A percentile compares a stretch with the other conserved stretches of the same genome.
Evolutionary conservation across 2,113 vertebrate species (phyloP).

Genomic region (Acinonyx jubatus): DNA sequence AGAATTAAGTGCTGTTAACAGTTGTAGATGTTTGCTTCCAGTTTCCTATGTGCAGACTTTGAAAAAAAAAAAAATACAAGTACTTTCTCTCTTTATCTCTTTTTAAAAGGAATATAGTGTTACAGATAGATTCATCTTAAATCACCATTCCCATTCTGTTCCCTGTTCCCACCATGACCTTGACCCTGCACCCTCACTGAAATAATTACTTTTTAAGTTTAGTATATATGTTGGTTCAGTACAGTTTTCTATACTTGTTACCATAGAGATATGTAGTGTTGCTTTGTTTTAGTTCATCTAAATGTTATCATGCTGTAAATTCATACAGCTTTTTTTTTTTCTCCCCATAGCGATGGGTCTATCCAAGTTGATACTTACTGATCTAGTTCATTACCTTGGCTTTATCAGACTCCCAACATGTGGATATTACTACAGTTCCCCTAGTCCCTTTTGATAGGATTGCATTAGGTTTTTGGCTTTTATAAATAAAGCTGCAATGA

Average conservation of each 20-base stretch:
- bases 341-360: not conserved
- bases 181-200: not conserved
- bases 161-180: not conserved
- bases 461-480: constrained; percentile 3
- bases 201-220: constrained; percentile 2
- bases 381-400: not conserved
- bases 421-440: not conserved
- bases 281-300: constrained; percentile 19
- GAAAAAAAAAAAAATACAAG: not conserved
- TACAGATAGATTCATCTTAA: not conserved
- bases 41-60: not conserved
- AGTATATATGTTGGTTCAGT: not conserved
- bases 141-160: not conserved
- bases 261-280: not conserved
- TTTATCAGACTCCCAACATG: not conserved
- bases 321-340: not conserved
- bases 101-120: constrained; percentile 9
- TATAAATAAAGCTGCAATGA: not conserved
- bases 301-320: not conserved
- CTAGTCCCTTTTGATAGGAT: not conserved
- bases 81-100: not conserved
- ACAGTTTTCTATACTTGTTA: not conserved
- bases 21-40: not conserved
- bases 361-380: not conserved
- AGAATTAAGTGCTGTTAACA: not conserved